phyloP scores from a whole-genome alignment of 1,140 invertebrate genomes.

The Temnothorax curvispinosus region DNA sequence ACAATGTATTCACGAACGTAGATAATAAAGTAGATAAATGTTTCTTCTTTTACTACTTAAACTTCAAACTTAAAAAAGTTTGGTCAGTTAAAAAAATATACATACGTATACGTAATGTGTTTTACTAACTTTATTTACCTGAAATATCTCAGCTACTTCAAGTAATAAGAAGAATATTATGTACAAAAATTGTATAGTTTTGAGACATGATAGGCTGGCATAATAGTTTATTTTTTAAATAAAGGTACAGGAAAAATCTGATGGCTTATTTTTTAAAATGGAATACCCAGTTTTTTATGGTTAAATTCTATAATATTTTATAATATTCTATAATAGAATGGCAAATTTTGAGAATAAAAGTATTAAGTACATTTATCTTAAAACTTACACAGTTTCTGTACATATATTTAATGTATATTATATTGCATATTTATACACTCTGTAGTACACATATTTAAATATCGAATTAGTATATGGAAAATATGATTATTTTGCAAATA shows the following conservation, averaged over 20 bases:
- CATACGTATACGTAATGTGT: too few species aligned
- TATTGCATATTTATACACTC: neutral
- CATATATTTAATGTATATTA: neutral
- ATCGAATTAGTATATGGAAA: neutral
- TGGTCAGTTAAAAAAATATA: too few species aligned
- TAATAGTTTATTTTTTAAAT: too few species aligned
- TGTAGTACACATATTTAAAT: neutral
- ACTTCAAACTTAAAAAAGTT: too few species aligned
- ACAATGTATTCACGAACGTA: conserved; percentile 12
- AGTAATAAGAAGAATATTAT: too few species aligned
- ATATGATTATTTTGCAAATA: neutral
- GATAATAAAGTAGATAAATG: too few species aligned
- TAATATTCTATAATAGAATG: neutral
- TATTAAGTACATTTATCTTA: neutral
- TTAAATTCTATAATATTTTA: neutral
- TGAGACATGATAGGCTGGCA: too few species aligned
- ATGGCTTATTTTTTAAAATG: neutral
- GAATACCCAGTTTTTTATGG: neutral
- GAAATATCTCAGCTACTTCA: too few species aligned
- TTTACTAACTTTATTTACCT: too few species aligned
- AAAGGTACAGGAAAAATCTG: too few species aligned
- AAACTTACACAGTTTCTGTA: neutral
- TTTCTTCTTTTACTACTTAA: too few species aligned
- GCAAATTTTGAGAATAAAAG: neutral
- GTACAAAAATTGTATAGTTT: too few species aligned